Evolutionary conservation across 2,113 vertebrate species (phyloP).

Genomic region (Hippocampus zosterae): DNA sequence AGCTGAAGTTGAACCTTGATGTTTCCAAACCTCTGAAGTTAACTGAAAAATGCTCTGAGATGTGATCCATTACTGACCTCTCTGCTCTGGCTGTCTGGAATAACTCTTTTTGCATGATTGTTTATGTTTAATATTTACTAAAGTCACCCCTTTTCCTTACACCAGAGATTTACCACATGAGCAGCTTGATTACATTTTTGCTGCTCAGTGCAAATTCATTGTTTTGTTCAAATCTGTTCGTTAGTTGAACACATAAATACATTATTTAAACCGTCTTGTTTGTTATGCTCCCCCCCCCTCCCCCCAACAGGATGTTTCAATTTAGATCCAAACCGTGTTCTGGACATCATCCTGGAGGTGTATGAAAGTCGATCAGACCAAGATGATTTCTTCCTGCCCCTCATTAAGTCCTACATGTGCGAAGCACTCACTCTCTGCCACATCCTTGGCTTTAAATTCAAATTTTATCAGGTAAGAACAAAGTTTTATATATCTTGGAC

Average conservation of each 20-base stretch:
- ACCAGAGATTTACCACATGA: too few species aligned
- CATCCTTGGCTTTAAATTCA: conserved; percentile 98
- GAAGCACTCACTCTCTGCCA: conserved; percentile 97
- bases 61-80: too few species aligned
- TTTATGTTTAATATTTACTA: too few species aligned
- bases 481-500: neutral
- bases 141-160: too few species aligned
- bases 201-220: neutral
- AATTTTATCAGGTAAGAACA: conserved; percentile 90
- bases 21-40: too few species aligned
- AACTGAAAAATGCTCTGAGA: too few species aligned
- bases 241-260: neutral
- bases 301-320: conserved; percentile 91
- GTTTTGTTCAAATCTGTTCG: neutral
- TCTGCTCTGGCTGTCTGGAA: too few species aligned
- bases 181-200: too few species aligned
- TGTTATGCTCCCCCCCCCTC: too few species aligned
- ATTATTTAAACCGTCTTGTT: too few species aligned
- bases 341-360: conserved; percentile 97
- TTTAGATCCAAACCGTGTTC: conserved; percentile 95
- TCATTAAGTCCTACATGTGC: conserved; percentile 99
- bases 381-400: conserved; percentile 93
- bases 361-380: conserved; percentile 94
- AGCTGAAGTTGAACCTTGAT: too few species aligned
- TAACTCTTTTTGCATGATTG: too few species aligned